Conservation (phyloP, 1,140 invertebrate species). For the Atta texana region DNA sequence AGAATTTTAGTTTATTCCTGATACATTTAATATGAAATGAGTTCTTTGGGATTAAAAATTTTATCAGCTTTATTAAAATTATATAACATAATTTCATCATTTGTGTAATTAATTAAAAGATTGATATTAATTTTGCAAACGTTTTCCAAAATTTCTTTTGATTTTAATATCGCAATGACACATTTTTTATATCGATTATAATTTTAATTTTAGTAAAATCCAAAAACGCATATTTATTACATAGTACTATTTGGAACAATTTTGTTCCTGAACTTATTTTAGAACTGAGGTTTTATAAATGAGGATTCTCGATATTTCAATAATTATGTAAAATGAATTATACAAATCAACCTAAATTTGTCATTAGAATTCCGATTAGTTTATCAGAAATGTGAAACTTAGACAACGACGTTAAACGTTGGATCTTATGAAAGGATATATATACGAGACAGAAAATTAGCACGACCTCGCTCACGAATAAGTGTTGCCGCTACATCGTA, state of each 20-base stretch:
- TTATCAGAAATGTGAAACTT: slow-evolving; percentile 31
- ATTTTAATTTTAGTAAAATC: background rate
- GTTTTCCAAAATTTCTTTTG: background rate
- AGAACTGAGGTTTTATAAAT: background rate
- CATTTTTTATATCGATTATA: background rate
- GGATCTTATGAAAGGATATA: slow-evolving; percentile 45
- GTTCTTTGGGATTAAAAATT: background rate
- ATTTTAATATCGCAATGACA: background rate
- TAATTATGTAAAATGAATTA: slow-evolving; percentile 7
- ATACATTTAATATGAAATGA: background rate
- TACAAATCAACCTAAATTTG: slow-evolving; percentile 28
- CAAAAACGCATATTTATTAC: background rate
- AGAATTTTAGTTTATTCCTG: background rate
- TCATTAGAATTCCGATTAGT: slow-evolving; percentile 37
- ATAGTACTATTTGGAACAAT: slow-evolving; percentile 7
- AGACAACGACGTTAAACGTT: slow-evolving; percentile 35
- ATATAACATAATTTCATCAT: background rate
- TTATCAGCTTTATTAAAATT: background rate
- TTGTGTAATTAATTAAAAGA: background rate
- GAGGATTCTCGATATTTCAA: background rate
- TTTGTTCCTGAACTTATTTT: background rate
- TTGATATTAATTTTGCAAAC: background rate
- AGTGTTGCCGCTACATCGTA: slow-evolving; percentile 28
- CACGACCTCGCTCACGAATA: slow-evolving; percentile 41
- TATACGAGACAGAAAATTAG: slow-evolving; percentile 54